Evolutionary conservation across 2,797 vertebrate species (phyloP), one percentile per base, ranked within the genome.

Genomic region (Staurois parvus): DNA sequence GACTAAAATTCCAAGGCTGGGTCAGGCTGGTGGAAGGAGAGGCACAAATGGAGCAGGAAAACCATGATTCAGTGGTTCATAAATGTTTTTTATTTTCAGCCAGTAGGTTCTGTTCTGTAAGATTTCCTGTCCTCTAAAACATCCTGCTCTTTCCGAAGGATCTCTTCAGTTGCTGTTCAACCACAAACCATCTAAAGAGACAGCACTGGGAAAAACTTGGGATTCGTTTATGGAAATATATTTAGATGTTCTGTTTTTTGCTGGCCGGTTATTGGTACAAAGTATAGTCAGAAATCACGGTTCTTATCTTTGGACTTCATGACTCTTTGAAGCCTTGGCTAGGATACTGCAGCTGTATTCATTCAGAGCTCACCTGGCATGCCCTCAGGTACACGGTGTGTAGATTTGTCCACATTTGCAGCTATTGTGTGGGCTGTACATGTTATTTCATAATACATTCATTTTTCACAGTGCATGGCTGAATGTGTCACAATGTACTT

Each of bases 231-330:
- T 21, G 9, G 34, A 45, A 34, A 82, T 82, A 37, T 12, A 45
- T 73, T 56, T 62, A 66, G 40, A 79, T n/a, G 4, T n/a, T 28
- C 48, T 13, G 5, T 69, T 7, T 26, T 42, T 42, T 42, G 40
- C 62, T 48, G 37, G 40, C 2, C 26, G 19, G 42, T 45, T 69
- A n/a, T 26, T 76, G 28, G 37, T 40, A 83, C 72, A 83, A 62
- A 45, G 81, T 76, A 62, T 52, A 83, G 26, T 75, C 32, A 32
- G 68, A 82, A 74, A 66, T 45, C 76, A 40, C n/a, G 17, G 34
- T 21, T 74, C 32, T 74, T 73, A 73, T 64, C 42, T 13, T 19
- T 17, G 52, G 28, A 62, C 9, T 1, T 30, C 10, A 40, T 26
- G 67, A 62, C 21, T 29, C 40, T 85, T 79, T 80, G 56, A 72